A percentile compares a stretch with the other conserved stretches of the same genome.
phyloP scores from a whole-genome alignment of 2,113 vertebrate genomes.

The Microtus richardsoni region DNA sequence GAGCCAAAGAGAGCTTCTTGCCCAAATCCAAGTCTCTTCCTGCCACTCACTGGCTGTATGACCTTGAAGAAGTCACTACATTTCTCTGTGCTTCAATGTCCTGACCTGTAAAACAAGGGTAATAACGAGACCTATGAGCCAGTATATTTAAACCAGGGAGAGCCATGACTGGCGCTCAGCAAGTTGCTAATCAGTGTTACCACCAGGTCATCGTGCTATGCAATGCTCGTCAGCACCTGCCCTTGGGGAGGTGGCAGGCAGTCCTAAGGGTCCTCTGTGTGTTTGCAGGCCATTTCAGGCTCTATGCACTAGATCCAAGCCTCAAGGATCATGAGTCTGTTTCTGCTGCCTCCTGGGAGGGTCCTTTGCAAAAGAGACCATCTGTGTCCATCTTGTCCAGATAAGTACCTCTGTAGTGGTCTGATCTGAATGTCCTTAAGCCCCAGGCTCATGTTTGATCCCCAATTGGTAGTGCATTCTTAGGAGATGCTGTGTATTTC shows the following conservation, averaged over 20 bases:
- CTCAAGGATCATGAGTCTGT: not conserved
- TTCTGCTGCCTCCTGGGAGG: not conserved
- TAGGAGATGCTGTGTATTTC: not conserved
- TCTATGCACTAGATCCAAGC: not conserved
- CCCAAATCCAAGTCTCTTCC: not conserved
- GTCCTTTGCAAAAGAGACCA: not conserved
- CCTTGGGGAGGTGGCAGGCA: not conserved
- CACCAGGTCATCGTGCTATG: fast-evolving
- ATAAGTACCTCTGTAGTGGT: too few species aligned
- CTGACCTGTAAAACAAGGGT: not conserved
- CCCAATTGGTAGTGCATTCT: not conserved
- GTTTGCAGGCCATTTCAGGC: not conserved
- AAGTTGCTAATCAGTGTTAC: not conserved
- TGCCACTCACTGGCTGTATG: not conserved
- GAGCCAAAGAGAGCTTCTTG: too few species aligned
- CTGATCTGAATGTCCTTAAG: not conserved
- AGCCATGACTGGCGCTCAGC: not conserved
- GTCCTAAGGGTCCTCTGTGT: not conserved
- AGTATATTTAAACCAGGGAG: not conserved
- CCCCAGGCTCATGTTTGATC: not conserved
- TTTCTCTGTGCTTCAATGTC: not conserved
- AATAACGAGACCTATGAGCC: not conserved
- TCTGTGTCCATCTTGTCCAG: not conserved
- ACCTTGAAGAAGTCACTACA: not conserved
- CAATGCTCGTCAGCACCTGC: not conserved